Conservation (phyloP, 2,888 invertebrate genomes). For the Hemicrepidius hirtus region DNA sequence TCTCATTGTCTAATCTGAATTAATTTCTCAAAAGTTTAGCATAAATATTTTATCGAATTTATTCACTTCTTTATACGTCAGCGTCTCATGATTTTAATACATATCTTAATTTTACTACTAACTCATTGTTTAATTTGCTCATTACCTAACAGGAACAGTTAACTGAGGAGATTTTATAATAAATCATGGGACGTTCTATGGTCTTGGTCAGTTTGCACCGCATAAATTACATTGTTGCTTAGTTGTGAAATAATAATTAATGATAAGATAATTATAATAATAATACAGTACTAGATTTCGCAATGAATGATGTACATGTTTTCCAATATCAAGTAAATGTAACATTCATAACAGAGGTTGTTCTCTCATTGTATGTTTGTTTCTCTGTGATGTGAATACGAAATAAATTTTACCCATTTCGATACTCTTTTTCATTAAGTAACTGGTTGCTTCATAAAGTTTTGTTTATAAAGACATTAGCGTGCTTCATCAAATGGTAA, state of each 20-base stretch:
- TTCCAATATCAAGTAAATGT: constrained; percentile 70
- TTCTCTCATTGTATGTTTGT: constrained; percentile 72
- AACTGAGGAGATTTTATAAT: constrained; percentile 33
- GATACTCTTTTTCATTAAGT: constrained; percentile 51
- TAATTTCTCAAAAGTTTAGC: constrained; percentile 26
- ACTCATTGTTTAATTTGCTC: not conserved
- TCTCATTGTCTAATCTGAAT: constrained; percentile 43
- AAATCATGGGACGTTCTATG: constrained; percentile 56
- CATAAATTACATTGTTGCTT: constrained; percentile 68
- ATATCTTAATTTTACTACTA: constrained; percentile 45
- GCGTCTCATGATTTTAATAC: constrained; percentile 56
- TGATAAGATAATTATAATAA: constrained; percentile 66
- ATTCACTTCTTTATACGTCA: constrained; percentile 48
- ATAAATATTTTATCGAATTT: constrained; percentile 37
- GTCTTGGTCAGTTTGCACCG: constrained; percentile 54
- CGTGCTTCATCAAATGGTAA: not conserved
- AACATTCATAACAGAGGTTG: constrained; percentile 69
- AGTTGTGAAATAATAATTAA: constrained; percentile 68
- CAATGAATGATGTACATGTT: constrained; percentile 70
- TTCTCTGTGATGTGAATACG: constrained; percentile 72
- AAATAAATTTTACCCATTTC: constrained; percentile 72
- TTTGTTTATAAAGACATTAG: not conserved
- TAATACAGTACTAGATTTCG: constrained; percentile 65
- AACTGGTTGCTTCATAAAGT: not conserved
- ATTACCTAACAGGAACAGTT: not conserved